Base-by-base conservation (phyloP, 1,140 invertebrate genomes). In the Dreissena rostriformis region DNA sequence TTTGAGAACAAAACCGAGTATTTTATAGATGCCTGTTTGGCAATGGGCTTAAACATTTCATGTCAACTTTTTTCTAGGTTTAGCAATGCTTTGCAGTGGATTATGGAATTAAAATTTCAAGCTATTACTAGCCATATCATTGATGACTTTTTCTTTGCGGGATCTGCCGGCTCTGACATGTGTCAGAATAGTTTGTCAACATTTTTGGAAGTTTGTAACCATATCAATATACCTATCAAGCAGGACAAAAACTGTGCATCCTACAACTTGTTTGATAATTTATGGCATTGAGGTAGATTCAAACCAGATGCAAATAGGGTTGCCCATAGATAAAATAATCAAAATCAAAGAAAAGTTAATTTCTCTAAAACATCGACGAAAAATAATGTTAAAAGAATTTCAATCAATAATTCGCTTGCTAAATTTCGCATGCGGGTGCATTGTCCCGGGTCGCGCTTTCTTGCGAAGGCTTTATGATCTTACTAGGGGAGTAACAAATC, bases 351-450 rank as follows among this genome's bases (percentile, higher is more conserved):
- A n/a, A n/a, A n/a, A n/a, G n/a, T n/a, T n/a, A n/a, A n/a, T n/a
- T n/a, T n/a, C n/a, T n/a, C n/a, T n/a, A n/a, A n/a, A n/a, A n/a
- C n/a, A n/a, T n/a, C n/a, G n/a, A n/a, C n/a, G n/a, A n/a, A n/a
- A n/a, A n/a, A n/a, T n/a, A n/a, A n/a, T n/a, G n/a, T n/a, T n/a
- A n/a, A n/a, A n/a, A n/a, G 75, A 85, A 52, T 39, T 85, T n/a
- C 84, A 85, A 26, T 85, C 76, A 14, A 28, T 80, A 29, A 53
- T 85, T 0, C 70, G 84, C 1, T 61, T 85, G 8, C 39, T 85
- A 19, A 85, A 85, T 74, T 85, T 85, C 70, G 71, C 76, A 39
- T 80, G 72, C n/a, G 17, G 28, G 14, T 76, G 83, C 17, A 63
- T 84, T 76, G 26, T 66, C 22, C 77, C 82, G 22, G 65, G 82